A percentile compares a stretch with the other conserved stretches of the same genome.
Evolutionary conservation across 2,113 vertebrate genomes (phyloP).

Genomic region (Picathartes gymnocephalus): DNA sequence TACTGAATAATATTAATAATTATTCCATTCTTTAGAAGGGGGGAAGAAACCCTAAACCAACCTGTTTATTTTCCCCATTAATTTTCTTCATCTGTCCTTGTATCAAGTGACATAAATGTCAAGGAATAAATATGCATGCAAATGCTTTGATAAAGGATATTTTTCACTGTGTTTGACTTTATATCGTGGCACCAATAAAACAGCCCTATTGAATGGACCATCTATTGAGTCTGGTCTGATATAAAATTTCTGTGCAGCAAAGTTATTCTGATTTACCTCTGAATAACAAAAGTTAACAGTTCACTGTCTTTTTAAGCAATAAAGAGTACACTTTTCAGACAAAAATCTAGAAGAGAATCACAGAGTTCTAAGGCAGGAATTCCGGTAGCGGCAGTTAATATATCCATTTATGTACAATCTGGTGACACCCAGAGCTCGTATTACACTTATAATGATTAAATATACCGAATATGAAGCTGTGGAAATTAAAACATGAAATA

Average conservation of each 20-base stretch:
- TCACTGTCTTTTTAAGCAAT: neutral
- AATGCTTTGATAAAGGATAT: neutral
- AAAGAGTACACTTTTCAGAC: neutral
- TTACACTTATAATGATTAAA: neutral
- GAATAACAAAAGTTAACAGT: neutral
- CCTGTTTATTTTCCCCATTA: neutral
- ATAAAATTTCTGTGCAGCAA: neutral
- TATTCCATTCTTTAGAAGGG: neutral
- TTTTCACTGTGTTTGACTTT: neutral
- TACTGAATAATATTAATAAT: neutral
- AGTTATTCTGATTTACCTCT: neutral
- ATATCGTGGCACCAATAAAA: neutral
- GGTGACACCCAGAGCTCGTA: neutral
- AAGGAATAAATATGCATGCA: neutral
- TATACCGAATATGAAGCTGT: neutral
- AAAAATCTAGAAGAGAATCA: neutral
- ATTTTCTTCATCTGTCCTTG: neutral
- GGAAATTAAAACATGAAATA: neutral
- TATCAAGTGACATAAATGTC: neutral
- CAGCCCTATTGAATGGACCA: neutral
- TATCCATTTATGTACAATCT: neutral
- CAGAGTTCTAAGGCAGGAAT: neutral
- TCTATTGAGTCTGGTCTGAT: neutral
- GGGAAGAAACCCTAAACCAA: fast-evolving
- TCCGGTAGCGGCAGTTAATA: neutral